phyloP scores from a whole-genome alignment of 2,113 vertebrate genomes.

The Sprattus sprattus region DNA sequence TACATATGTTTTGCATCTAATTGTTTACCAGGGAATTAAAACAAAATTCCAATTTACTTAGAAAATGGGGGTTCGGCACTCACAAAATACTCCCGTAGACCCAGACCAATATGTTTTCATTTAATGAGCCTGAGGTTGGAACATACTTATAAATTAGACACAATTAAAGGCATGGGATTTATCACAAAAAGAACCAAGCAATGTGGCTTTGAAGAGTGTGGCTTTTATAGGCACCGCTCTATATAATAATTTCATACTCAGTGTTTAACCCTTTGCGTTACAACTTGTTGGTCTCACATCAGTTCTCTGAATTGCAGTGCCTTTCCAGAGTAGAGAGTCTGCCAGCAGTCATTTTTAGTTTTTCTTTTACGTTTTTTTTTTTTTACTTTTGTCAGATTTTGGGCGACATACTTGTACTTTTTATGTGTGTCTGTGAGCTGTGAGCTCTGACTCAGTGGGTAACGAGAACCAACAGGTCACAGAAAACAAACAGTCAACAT shows the following conservation, averaged over 20 bases:
- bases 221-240: conserved; percentile 50
- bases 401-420: background rate
- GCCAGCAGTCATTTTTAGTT: background rate
- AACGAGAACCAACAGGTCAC: conserved; percentile 28
- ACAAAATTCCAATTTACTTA: conserved; percentile 70
- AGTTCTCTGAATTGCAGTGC: conserved; percentile 46
- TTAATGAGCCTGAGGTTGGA: conserved; percentile 66
- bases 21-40: conserved; percentile 73
- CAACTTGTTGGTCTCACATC: conserved; percentile 37
- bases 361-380: background rate
- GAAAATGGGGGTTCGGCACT: conserved; percentile 62
- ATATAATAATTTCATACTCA: conserved; percentile 50
- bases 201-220: conserved; percentile 55
- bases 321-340: conserved; percentile 34
- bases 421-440: conserved; percentile 16
- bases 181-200: conserved; percentile 51
- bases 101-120: conserved; percentile 64
- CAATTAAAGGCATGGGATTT: conserved; percentile 65
- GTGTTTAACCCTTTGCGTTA: conserved; percentile 50
- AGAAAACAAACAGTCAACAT: background rate
- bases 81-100: conserved; percentile 59
- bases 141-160: conserved; percentile 71
- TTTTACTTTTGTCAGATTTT: conserved; percentile 31
- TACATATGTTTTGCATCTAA: conserved; percentile 72
- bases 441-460: conserved; percentile 36